A percentile compares a stretch with the other conserved stretches of the same genome.
phyloP scores from a whole-genome alignment of 2,797 vertebrate species.

The Anomalospiza imberbis region DNA sequence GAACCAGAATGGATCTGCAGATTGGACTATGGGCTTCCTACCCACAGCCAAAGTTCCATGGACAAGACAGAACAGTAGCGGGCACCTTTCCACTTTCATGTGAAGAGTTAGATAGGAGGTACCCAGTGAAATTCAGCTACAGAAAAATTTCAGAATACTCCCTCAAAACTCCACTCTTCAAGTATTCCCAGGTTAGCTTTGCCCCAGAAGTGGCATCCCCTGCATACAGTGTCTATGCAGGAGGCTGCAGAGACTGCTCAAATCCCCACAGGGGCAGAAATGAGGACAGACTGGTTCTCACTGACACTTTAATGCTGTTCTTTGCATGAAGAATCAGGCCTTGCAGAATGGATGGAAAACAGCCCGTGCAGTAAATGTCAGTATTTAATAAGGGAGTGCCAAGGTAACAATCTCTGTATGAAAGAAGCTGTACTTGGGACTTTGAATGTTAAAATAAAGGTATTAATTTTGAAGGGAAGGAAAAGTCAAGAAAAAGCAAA shows the following conservation, averaged over 20 bases:
- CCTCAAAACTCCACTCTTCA: background rate
- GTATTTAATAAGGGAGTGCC: background rate
- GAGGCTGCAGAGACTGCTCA: background rate
- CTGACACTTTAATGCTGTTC: background rate
- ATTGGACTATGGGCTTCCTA: background rate
- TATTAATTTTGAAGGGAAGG: background rate
- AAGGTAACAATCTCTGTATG: background rate
- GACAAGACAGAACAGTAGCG: background rate
- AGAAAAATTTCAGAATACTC: background rate
- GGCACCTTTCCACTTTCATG: background rate
- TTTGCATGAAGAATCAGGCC: background rate
- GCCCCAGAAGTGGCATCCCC: background rate
- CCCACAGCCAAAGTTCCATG: background rate
- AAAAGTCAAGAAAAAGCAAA: background rate
- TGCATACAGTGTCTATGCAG: background rate
- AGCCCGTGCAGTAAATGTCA: background rate
- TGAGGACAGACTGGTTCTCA: background rate
- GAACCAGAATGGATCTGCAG: background rate
- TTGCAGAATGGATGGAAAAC: background rate
- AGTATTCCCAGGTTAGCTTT: background rate
- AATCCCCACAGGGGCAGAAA: background rate
- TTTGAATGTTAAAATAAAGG: background rate
- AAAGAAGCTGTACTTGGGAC: background rate
- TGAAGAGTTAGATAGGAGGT: background rate
- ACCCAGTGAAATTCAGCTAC: background rate